Percentiles rank a stretch among this genome's conserved stretches.
Conservation (phyloP, 2,888 invertebrate species). For the Tupiocoris notatus region DNA sequence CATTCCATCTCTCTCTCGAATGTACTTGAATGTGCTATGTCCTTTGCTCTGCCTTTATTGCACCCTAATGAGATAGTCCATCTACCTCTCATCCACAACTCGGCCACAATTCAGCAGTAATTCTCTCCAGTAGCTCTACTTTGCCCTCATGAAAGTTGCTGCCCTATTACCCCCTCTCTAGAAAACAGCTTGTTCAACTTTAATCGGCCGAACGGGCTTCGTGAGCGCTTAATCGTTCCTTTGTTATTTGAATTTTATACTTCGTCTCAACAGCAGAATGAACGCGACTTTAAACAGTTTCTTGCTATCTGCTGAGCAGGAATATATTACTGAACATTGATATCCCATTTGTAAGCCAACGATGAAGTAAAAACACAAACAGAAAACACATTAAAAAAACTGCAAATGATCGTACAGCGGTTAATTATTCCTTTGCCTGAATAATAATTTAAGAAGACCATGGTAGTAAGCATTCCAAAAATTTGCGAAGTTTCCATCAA, state of each 20-base stretch:
- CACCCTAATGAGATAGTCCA: not conserved
- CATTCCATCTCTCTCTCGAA: too few species aligned
- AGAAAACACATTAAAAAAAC: too few species aligned
- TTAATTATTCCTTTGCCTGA: too few species aligned
- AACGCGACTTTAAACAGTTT: not conserved
- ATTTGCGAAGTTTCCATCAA: too few species aligned
- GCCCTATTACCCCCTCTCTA: not conserved
- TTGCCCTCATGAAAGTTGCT: not conserved
- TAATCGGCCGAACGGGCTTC: not conserved
- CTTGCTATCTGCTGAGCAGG: not conserved
- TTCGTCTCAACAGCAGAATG: not conserved
- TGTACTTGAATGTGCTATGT: not conserved
- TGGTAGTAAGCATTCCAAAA: too few species aligned
- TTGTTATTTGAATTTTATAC: not conserved
- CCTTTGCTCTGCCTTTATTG: not conserved
- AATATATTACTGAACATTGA: too few species aligned
- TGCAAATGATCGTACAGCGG: too few species aligned
- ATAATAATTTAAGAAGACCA: too few species aligned
- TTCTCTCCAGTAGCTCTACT: not conserved
- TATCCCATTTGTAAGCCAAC: too few species aligned
- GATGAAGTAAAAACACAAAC: too few species aligned
- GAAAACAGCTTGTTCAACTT: not conserved
- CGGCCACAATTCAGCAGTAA: not conserved
- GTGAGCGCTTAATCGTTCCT: not conserved
- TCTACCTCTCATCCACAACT: not conserved